Conservation (phyloP, 2,113 vertebrate genomes). For the Sciurus niger region DNA sequence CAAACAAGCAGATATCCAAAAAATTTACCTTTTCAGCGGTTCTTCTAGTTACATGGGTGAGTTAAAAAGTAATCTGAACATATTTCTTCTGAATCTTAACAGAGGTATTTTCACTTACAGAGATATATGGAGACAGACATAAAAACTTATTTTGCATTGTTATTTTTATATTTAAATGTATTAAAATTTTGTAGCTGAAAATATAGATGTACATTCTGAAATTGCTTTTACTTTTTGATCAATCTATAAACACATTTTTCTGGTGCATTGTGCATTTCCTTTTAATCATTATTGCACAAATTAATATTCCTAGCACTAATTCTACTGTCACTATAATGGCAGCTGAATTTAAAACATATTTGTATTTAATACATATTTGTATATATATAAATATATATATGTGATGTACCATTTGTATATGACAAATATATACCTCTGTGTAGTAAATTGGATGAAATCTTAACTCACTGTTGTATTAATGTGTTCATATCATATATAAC, state of each 20-base stretch:
- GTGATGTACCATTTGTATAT: background rate
- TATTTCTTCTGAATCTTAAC: background rate
- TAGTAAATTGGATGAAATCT: background rate
- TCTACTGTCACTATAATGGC: background rate
- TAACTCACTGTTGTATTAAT: conserved; percentile 3
- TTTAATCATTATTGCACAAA: background rate
- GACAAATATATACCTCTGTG: background rate
- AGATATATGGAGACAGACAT: background rate
- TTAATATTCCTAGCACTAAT: conserved; percentile 35
- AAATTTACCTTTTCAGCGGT: background rate
- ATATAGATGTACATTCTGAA: background rate
- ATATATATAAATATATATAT: no score
- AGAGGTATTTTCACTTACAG: background rate
- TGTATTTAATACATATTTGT: background rate
- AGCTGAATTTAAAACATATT: conserved; percentile 34
- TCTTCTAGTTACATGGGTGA: background rate
- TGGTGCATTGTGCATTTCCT: background rate
- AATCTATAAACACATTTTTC: conserved; percentile 10
- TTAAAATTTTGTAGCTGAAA: background rate
- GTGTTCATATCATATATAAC: background rate
- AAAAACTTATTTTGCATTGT: background rate
- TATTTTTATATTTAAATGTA: background rate
- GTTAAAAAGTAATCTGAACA: background rate
- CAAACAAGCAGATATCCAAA: background rate
- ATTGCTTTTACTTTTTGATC: background rate